These are phyloP conservation scores for Fissipunctia ypsillon DNA, from an alignment of 2,888 invertebrate genomes.

Conservation along the genomic window DNA sequence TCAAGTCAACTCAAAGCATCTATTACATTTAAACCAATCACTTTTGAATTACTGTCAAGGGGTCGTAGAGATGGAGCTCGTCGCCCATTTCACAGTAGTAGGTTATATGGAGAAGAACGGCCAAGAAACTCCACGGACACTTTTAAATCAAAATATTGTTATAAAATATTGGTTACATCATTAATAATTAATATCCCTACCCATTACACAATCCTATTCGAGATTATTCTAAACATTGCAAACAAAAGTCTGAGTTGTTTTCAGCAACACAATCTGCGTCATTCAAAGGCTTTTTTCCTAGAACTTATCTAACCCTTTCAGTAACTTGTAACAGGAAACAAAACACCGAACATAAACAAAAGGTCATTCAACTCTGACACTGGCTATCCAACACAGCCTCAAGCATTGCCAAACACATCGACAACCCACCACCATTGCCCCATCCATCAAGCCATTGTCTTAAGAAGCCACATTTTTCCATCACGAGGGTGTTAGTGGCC, in stretches of 20 bases:
- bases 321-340: neutral
- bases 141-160: neutral
- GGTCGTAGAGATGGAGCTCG: neutral
- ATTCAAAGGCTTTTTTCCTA: neutral
- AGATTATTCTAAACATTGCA: neutral
- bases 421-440: conserved; percentile 10
- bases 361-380: neutral
- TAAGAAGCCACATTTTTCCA: conserved; percentile 50
- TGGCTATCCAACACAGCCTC: conserved; percentile 3
- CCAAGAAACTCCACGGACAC: neutral
- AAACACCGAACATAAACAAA: conserved; percentile 4
- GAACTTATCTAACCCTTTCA: conserved; percentile 9
- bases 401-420: conserved; percentile 22
- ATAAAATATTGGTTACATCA: neutral
- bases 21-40: neutral
- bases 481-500: conserved; percentile 32
- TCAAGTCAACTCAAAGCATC: neutral
- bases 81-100: neutral
- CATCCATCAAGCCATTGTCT: conserved; percentile 41
- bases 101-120: neutral
- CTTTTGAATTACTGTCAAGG: neutral
- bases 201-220: neutral
- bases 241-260: neutral
- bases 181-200: neutral
- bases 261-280: neutral